Conservation (phyloP, 2,797 vertebrate species). For the Esox lucius region DNA sequence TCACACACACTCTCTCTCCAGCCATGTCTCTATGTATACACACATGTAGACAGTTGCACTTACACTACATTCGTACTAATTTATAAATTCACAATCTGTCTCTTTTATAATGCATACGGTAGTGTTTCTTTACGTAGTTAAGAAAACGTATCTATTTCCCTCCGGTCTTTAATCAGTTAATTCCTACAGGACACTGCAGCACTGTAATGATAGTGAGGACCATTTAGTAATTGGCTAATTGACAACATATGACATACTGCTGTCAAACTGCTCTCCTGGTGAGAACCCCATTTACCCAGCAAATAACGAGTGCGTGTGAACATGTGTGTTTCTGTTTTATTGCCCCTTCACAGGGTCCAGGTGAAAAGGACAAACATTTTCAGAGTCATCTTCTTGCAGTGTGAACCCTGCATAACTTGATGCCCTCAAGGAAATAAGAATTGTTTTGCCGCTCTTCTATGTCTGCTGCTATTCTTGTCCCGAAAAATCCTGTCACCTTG, state of each 20-base stretch:
- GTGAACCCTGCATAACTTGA: slow-evolving; percentile 24
- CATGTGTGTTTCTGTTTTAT: background rate
- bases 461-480: slow-evolving; percentile 23
- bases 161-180: slow-evolving; percentile 2
- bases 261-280: slow-evolving; percentile 12
- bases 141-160: background rate
- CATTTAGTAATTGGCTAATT: slow-evolving; percentile 26
- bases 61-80: background rate
- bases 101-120: background rate
- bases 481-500: slow-evolving; percentile 61
- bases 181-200: slow-evolving; percentile 40
- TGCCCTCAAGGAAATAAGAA: slow-evolving; percentile 43
- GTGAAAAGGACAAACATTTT: background rate
- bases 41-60: background rate
- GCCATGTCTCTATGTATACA: slow-evolving; percentile 1
- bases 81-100: background rate
- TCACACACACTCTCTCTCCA: slow-evolving; percentile 13
- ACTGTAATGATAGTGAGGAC: slow-evolving; percentile 49
- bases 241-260: slow-evolving; percentile 28
- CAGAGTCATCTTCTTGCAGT: background rate
- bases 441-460: background rate
- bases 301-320: background rate
- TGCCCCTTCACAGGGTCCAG: slow-evolving; percentile 14
- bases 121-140: background rate
- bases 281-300: background rate